Percentiles rank a stretch among this genome's conserved stretches.
Conservation (phyloP, 2,797 vertebrate species). For the Neosalanx taihuensis region DNA sequence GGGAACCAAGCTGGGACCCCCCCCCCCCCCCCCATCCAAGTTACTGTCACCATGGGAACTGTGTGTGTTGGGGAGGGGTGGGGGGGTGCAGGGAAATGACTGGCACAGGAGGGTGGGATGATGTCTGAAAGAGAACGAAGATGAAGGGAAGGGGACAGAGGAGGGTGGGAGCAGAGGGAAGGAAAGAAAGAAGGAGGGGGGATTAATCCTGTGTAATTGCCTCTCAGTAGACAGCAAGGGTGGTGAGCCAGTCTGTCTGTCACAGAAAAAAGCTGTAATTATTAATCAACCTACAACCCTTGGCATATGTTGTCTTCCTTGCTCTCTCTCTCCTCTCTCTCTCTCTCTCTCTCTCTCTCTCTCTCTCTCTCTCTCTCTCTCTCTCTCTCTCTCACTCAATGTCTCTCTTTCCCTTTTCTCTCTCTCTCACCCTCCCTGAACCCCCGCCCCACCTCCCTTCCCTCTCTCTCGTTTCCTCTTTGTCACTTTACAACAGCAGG, state of each 20-base stretch:
- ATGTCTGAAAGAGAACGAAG: background rate
- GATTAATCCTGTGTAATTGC: slow-evolving; percentile 49
- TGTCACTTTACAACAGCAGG: slow-evolving; percentile 47
- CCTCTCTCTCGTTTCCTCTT: slow-evolving; percentile 3
- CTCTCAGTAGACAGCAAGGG: slow-evolving; percentile 51
- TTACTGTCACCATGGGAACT: slow-evolving; percentile 38
- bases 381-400: slow-evolving; percentile 1
- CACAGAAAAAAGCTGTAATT: slow-evolving; percentile 57
- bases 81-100: slow-evolving; percentile 6
- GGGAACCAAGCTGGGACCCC: slow-evolving; percentile 42
- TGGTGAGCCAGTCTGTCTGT: slow-evolving; percentile 43
- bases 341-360: background rate
- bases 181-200: background rate
- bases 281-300: slow-evolving; percentile 53
- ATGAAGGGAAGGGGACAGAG: background rate
- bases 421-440: slow-evolving; percentile 11
- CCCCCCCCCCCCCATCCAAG: slow-evolving; percentile 37
- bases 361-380: slow-evolving; percentile 19
- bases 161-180: background rate
- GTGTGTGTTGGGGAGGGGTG: slow-evolving; percentile 1
- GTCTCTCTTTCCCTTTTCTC: slow-evolving; percentile 25
- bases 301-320: slow-evolving; percentile 49
- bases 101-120: background rate
- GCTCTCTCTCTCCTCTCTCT: background rate
- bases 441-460: slow-evolving; percentile 16